Evolutionary conservation across 2,113 vertebrate species (phyloP).

Genomic region (Theristicus caerulescens): DNA sequence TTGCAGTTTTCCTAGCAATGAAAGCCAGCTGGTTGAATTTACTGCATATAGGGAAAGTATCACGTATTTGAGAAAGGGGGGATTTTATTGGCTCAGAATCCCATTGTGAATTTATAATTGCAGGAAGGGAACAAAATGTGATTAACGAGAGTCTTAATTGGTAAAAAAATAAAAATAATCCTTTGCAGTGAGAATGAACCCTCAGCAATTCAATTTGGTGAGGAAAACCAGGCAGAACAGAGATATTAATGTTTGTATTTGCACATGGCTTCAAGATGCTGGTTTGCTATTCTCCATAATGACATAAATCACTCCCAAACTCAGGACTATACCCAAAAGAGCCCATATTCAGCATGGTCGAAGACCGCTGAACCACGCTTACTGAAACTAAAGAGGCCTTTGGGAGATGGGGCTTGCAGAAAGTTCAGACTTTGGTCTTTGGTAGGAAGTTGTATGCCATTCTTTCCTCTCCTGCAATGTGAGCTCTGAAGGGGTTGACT

Average conservation of each 20-base stretch:
- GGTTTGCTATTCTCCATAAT: not conserved
- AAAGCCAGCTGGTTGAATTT: conserved; percentile 58
- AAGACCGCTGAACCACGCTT: not conserved
- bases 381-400: conserved; percentile 7
- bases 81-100: conserved; percentile 19
- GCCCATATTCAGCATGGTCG: not conserved
- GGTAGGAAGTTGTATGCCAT: conserved; percentile 1
- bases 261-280: conserved; percentile 51
- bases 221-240: not conserved
- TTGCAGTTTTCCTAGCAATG: conserved; percentile 51
- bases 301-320: conserved; percentile 8
- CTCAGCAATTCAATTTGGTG: not conserved
- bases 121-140: conserved; percentile 30
- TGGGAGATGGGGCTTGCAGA: not conserved
- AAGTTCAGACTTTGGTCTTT: not conserved
- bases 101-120: conserved; percentile 10
- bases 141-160: not conserved
- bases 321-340: not conserved
- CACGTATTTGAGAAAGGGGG: not conserved
- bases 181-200: not conserved
- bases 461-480: not conserved
- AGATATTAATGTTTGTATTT: not conserved
- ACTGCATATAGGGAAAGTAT: conserved; percentile 1
- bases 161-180: not conserved
- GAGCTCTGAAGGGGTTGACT: not conserved